Evolutionary conservation across 2,113 vertebrate genomes (phyloP).

Genomic region (Seriola dumerili): DNA sequence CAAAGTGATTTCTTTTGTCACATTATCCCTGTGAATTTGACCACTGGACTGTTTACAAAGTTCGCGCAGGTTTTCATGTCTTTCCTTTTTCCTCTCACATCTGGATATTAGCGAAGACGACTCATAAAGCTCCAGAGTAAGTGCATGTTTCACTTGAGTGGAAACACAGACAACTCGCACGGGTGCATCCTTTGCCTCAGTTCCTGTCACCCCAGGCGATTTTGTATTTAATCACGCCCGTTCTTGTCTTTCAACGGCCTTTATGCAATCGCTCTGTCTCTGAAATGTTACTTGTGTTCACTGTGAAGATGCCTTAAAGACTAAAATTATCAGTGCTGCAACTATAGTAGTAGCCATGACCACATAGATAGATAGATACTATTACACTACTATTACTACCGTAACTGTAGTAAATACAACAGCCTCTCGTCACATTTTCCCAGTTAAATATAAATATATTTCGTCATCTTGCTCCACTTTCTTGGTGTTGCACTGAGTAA

Average conservation of each 20-base stretch:
- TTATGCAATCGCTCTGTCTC: background rate
- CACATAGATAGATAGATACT: too few species aligned
- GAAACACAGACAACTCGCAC: background rate
- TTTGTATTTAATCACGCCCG: too few species aligned
- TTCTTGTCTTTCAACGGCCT: too few species aligned
- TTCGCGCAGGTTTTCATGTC: too few species aligned
- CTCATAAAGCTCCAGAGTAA: background rate
- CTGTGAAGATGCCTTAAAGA: background rate
- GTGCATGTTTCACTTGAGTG: background rate
- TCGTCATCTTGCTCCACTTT: constrained; percentile 40
- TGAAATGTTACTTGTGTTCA: background rate
- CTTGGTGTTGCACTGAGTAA: constrained; percentile 45
- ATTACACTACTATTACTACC: too few species aligned
- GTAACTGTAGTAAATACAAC: background rate
- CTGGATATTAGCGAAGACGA: too few species aligned
- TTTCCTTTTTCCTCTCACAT: too few species aligned
- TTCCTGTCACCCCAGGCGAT: too few species aligned
- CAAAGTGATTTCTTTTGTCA: too few species aligned
- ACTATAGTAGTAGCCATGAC: background rate
- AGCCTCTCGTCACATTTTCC: background rate
- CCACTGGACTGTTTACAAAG: too few species aligned
- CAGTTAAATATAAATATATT: constrained; percentile 16
- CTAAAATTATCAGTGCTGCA: background rate
- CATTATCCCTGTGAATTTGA: too few species aligned
- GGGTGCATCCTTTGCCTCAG: background rate